phyloP scores from a whole-genome alignment of 2,113 vertebrate species.

The Pyxicephalus adspersus region DNA sequence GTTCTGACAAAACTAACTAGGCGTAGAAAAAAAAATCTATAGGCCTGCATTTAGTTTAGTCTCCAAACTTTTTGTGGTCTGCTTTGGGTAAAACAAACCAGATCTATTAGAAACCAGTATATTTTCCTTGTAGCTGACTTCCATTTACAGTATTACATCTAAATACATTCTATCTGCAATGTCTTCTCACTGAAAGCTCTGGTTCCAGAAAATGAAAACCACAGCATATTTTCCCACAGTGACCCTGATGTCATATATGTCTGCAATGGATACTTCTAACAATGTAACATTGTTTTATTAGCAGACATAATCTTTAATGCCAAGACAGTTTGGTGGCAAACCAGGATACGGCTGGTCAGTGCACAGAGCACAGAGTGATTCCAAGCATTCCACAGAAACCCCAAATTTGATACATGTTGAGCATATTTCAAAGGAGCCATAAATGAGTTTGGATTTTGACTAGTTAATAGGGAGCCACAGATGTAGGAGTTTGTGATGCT shows the following conservation, averaged over 20 bases:
- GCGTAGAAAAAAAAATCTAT: not conserved
- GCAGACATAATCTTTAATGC: not conserved
- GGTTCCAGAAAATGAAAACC: not conserved
- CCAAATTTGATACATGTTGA: not conserved
- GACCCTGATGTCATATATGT: conserved; percentile 8
- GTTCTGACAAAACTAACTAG: no score
- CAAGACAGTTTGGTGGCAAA: conserved; percentile 1
- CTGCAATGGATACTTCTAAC: not conserved
- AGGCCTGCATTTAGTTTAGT: not conserved
- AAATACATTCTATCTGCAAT: conserved; percentile 8
- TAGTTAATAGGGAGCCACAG: not conserved
- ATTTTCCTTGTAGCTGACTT: not conserved
- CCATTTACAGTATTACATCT: conserved; percentile 16
- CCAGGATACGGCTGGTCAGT: conserved; percentile 5
- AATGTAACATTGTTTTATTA: conserved; percentile 19
- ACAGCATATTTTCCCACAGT: conserved; percentile 15
- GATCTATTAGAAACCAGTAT: not conserved
- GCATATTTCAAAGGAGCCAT: not conserved
- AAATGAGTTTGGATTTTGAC: conserved; percentile 8
- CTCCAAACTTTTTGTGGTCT: not conserved
- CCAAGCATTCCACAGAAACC: not conserved
- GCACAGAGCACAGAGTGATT: conserved; percentile 6
- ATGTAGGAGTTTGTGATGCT: not conserved
- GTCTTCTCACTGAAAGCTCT: not conserved
- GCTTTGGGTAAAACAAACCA: conserved; percentile 32